Conservation (phyloP, 2,888 invertebrate genomes). For the Antheraea yamamai region DNA sequence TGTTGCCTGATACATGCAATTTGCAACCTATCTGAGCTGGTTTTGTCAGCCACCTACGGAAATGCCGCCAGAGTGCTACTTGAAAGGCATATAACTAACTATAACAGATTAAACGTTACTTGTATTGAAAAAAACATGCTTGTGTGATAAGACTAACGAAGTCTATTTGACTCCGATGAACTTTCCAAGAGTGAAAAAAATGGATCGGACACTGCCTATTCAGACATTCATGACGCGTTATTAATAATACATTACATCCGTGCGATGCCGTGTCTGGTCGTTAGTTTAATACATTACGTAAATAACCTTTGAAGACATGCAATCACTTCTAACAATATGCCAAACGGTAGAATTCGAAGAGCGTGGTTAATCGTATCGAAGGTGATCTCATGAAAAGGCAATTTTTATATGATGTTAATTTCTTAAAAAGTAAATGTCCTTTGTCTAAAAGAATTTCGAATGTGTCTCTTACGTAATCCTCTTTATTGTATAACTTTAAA, state of each 20-base stretch:
- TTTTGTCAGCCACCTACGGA: too few species aligned
- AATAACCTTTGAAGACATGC: not conserved
- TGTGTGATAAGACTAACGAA: too few species aligned
- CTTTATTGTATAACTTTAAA: not conserved
- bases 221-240: too few species aligned
- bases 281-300: not conserved
- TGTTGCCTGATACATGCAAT: too few species aligned
- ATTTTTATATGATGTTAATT: not conserved
- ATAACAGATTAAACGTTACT: too few species aligned
- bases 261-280: not conserved
- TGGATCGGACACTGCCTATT: too few species aligned
- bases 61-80: too few species aligned
- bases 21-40: too few species aligned
- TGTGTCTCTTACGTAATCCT: slow-evolving; percentile 1
- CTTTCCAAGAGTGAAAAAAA: too few species aligned
- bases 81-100: too few species aligned
- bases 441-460: not conserved
- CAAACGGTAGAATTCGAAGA: not conserved
- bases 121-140: too few species aligned
- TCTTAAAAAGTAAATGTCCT: not conserved
- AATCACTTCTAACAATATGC: not conserved
- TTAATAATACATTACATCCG: not conserved
- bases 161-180: too few species aligned
- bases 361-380: not conserved
- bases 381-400: not conserved